Conservation (phyloP, 2,113 vertebrate genomes). For the Sialia sialis region DNA sequence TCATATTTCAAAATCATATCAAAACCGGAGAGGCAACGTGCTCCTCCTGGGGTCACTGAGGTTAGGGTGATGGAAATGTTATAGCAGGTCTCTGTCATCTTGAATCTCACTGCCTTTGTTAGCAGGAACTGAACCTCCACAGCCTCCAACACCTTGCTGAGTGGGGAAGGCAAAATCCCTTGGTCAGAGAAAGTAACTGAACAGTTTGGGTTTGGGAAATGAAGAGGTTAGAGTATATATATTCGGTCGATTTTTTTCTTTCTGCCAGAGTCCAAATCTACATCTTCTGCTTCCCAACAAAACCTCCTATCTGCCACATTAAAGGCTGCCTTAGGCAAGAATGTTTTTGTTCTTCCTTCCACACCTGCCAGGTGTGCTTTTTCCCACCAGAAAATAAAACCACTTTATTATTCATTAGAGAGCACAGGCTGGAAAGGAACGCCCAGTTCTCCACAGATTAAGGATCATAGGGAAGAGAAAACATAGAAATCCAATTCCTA, state of each 20-base stretch:
- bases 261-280: not conserved
- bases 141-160: not conserved
- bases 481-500: not conserved
- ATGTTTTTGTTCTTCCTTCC: not conserved
- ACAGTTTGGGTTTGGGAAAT: not conserved
- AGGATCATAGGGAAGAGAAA: not conserved
- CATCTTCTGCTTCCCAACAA: not conserved
- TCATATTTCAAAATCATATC: not conserved
- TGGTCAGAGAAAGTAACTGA: not conserved
- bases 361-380: not conserved
- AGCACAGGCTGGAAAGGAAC: not conserved
- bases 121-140: not conserved
- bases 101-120: not conserved
- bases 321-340: not conserved
- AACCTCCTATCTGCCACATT: not conserved
- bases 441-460: not conserved
- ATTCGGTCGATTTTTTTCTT: not conserved
- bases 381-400: not conserved
- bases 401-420: not conserved
- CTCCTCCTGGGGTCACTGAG: not conserved
- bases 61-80: not conserved
- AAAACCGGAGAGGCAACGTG: rapidly evolving
- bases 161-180: not conserved
- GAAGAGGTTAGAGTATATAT: not conserved
- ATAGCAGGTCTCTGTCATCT: not conserved